A percentile compares a stretch with the other conserved stretches of the same genome.
These are phyloP conservation scores for Thripadectes ignobilis DNA, from an alignment of 2,797 vertebrate genomes.

Conservation along the genomic window DNA sequence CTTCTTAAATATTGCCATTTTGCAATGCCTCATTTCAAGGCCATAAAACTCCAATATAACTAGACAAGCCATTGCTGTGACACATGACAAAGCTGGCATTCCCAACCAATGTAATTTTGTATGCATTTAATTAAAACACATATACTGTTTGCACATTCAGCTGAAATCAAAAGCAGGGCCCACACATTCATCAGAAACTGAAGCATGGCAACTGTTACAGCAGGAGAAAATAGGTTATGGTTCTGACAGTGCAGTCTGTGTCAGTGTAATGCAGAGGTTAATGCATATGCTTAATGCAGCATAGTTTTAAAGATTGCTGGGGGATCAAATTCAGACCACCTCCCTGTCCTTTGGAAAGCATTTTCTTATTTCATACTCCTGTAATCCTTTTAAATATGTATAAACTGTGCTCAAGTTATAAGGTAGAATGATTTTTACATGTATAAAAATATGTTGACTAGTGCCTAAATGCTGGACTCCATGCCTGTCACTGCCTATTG, in stretches of 20 bases:
- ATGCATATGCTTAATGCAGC: constrained; percentile 1
- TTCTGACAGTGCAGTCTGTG: neutral
- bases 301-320: neutral
- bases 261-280: neutral
- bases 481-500: constrained; percentile 55
- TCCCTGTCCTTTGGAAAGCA: neutral
- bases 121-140: constrained; percentile 35
- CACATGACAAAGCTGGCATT: constrained; percentile 1
- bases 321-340: neutral
- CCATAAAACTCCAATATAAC: neutral
- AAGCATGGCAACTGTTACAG: neutral
- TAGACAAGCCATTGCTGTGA: neutral
- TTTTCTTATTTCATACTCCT: constrained; percentile 30
- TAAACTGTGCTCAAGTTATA: neutral
- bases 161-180: neutral
- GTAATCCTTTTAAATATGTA: constrained; percentile 38
- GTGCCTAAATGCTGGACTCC: constrained; percentile 45
- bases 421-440: constrained; percentile 47
- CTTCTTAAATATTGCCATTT: neutral
- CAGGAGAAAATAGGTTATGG: neutral
- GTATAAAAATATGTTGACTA: constrained; percentile 58
- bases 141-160: neutral
- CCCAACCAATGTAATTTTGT: neutral
- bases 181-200: neutral
- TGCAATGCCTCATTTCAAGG: constrained; percentile 13